Evolutionary conservation across 1,140 invertebrate genomes (phyloP), one percentile per base, ranked within the genome.

Genomic region (Diploscapter pachys): DNA sequence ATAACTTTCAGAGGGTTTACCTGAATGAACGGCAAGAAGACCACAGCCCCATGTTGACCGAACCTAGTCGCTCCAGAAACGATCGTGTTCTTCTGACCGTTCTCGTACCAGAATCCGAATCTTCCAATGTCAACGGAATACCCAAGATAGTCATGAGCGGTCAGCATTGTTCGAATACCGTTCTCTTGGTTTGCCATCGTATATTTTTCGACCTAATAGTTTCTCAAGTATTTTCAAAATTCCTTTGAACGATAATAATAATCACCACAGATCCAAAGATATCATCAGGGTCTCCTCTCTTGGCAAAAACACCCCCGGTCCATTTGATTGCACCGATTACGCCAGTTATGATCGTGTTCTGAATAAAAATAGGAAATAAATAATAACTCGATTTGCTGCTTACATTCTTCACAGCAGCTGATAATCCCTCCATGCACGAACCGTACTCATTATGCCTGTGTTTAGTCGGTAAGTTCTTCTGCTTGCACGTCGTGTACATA

Each of bases 401-500:
- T 73, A 82, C 81, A 54, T 84, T 61, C 65, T 82, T 80, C 8
- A 84, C 78, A 71, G 69, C 79, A 53, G 73, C 83, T 4, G 81
- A 83, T 70, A 85, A 82, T 56, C 82, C 82, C 68, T 84, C 80
- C 72, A 83, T 79, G 71, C 82, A 84, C 49, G 80, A 79, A n/a
- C 82, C 83, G 64, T 85, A 85, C 54, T 84, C 81, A 74, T 84
- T 84, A 63, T 84, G 82, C 53, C 82, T 52, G 48, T 84, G 81
- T 50, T 72, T 81, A 56, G 80, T 83, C 3, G 79, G 80, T 63
- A 84, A 62, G 63, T 67, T 72, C 56, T 72, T 64, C 55, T 71
- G 70, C 52, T 54, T 65, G 55, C 75, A 76, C 5, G 75, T 71
- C 11, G 70, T 50, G 62, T 68, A 62, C 0, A 64, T 74, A 31